These are phyloP conservation scores for Oreochromis niloticus DNA, from an alignment of 2,113 vertebrate species.

Conservation along the genomic window DNA sequence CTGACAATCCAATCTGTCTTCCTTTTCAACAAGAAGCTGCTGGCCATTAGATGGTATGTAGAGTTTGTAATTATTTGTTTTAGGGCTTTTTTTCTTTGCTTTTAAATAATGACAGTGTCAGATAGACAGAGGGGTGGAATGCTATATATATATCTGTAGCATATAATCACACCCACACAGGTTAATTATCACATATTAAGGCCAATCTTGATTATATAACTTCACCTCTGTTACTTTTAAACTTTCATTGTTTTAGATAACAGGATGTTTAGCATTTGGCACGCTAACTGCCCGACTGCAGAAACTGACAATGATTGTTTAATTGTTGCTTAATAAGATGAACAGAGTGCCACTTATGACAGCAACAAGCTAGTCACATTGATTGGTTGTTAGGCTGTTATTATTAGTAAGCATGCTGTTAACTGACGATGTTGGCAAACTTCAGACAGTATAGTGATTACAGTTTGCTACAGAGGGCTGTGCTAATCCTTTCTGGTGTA, in stretches of 20 bases:
- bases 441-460: not conserved
- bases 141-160: not conserved
- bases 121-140: fast-evolving
- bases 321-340: not conserved
- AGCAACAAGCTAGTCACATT: not conserved
- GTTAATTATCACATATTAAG: not conserved
- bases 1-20: not conserved
- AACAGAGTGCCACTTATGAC: not conserved
- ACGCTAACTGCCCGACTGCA: not conserved
- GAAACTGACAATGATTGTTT: not conserved
- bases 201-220: not conserved
- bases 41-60: not conserved
- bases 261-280: not conserved
- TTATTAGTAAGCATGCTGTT: not conserved
- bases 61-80: not conserved
- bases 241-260: not conserved
- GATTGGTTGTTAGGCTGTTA: not conserved
- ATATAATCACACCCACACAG: not conserved
- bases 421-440: not conserved
- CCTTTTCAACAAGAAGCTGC: not conserved
- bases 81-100: not conserved
- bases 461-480: not conserved
- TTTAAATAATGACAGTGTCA: not conserved
- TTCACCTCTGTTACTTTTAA: not conserved
- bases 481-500: not conserved